phyloP scores from a whole-genome alignment of 2,113 vertebrate species.

The Myotis yumanensis region DNA sequence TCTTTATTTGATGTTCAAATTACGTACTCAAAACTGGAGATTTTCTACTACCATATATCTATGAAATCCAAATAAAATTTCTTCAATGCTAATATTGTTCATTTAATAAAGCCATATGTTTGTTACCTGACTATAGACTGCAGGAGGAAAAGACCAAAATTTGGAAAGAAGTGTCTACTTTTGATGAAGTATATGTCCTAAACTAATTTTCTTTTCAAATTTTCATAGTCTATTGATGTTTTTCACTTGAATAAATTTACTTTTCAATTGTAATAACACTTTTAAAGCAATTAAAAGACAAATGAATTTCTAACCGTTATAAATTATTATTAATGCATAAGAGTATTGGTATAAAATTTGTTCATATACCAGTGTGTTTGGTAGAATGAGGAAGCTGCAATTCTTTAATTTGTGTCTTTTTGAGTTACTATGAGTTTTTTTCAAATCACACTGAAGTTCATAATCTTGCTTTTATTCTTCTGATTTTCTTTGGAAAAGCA shows the following conservation, averaged over 20 bases:
- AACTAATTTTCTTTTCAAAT: slow-evolving; percentile 64
- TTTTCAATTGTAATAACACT: slow-evolving; percentile 74
- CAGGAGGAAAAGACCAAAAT: slow-evolving; percentile 41
- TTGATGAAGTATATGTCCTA: slow-evolving; percentile 59
- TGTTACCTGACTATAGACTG: slow-evolving; percentile 40
- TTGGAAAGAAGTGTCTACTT: slow-evolving; percentile 69
- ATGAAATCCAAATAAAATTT: slow-evolving; percentile 26
- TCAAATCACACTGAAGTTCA: not conserved
- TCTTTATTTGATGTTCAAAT: slow-evolving; percentile 29
- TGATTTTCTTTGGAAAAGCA: slow-evolving; percentile 51
- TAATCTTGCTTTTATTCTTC: slow-evolving; percentile 45
- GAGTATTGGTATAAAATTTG: slow-evolving; percentile 50
- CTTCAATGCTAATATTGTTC: not conserved
- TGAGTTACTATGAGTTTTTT: slow-evolving; percentile 39
- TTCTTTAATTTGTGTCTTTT: slow-evolving; percentile 69
- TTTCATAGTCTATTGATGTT: slow-evolving; percentile 71
- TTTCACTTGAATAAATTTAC: slow-evolving; percentile 76
- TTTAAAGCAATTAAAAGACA: slow-evolving; percentile 79
- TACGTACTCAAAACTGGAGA: slow-evolving; percentile 9
- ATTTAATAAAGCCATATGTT: slow-evolving; percentile 18
- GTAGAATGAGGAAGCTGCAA: slow-evolving; percentile 8
- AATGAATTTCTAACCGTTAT: slow-evolving; percentile 75
- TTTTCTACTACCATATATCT: not conserved
- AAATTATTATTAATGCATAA: slow-evolving; percentile 72
- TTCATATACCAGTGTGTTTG: slow-evolving; percentile 37